These are phyloP conservation scores for Eupristina koningsbergeri DNA, from an alignment of 1,140 invertebrate species.

Conservation along the genomic window DNA sequence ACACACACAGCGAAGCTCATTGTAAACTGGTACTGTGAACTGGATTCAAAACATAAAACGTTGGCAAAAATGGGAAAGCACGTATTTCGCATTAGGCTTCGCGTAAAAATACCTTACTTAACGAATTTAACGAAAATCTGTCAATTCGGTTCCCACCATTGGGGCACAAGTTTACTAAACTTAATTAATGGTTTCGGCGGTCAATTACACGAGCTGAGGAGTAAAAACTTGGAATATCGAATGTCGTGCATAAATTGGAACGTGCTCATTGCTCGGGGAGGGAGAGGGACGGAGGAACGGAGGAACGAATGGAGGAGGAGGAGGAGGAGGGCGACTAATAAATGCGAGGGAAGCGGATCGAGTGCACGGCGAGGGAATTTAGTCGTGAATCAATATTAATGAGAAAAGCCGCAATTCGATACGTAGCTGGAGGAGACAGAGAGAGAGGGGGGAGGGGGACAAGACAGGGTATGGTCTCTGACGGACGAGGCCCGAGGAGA, in stretches of 20 bases:
- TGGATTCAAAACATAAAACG: neutral
- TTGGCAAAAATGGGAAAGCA: neutral
- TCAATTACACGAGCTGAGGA: neutral
- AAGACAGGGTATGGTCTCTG: no score
- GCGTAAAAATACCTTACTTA: no score
- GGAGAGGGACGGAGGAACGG: no score
- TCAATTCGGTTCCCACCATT: neutral
- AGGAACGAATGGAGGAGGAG: no score
- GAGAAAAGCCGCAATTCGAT: slow-evolving; percentile 5
- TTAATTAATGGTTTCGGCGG: neutral
- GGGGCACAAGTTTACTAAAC: neutral
- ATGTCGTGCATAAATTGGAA: neutral
- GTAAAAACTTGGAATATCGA: neutral
- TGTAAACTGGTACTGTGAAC: neutral
- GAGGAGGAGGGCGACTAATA: neutral
- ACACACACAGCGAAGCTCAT: no score
- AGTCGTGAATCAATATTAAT: slow-evolving; percentile 10
- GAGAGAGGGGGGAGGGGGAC: neutral
- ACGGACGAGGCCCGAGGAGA: slow-evolving; percentile 1
- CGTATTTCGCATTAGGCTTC: no score
- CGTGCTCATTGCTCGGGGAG: neutral
- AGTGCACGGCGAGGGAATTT: neutral
- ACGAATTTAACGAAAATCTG: no score
- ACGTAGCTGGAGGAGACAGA: neutral
- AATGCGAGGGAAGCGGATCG: neutral